Conservation (phyloP, 2,888 invertebrate genomes). For the Alloscopus bannaensis region DNA sequence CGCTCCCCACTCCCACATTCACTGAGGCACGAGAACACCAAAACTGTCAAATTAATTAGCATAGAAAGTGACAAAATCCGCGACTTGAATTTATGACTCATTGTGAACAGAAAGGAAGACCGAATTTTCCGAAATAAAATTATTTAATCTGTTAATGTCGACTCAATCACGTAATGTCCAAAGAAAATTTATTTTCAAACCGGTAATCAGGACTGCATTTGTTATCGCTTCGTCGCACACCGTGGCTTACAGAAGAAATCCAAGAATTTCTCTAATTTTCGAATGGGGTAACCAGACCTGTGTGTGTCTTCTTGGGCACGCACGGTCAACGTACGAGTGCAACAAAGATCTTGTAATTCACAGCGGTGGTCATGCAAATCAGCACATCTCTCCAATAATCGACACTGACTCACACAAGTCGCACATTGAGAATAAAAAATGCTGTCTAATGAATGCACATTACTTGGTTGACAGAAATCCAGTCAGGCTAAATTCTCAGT, state of each 20-base stretch:
- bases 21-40: neutral
- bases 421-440: neutral
- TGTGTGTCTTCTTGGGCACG: neutral
- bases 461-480: too few relatives aligned
- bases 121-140: too few relatives aligned
- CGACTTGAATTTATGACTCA: neutral
- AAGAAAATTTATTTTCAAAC: neutral
- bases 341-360: neutral
- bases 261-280: too few relatives aligned
- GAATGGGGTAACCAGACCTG: too few relatives aligned
- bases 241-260: neutral
- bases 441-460: neutral
- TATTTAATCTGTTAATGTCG: too few relatives aligned
- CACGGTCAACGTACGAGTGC: neutral
- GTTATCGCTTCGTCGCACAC: neutral
- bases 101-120: neutral
- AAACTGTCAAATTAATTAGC: neutral
- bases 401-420: neutral
- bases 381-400: neutral
- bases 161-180: neutral
- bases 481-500: too few relatives aligned
- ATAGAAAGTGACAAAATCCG: neutral
- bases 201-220: neutral
- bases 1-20: neutral
- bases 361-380: constrained; percentile 5